A percentile compares a stretch with the other conserved stretches of the same genome.
These are phyloP conservation scores for Drosophila cracens DNA, from an alignment of 2,888 invertebrate species.

Conservation along the genomic window DNA sequence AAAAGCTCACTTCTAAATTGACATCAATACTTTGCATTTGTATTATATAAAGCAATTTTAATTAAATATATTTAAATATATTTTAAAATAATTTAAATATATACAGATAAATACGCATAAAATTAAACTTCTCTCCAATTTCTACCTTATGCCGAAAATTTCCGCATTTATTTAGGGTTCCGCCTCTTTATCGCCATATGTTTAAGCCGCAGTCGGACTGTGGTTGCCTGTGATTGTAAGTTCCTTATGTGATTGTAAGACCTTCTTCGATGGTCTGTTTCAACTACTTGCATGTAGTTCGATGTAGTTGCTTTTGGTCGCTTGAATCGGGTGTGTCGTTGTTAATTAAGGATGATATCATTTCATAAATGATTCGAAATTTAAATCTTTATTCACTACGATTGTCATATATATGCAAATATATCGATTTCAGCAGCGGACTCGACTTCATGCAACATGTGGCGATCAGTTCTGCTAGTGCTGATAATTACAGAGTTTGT, in stretches of 20 bases:
- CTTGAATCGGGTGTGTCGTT: not conserved
- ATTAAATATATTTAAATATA: not conserved
- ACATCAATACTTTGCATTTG: not conserved
- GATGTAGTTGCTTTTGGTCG: no score
- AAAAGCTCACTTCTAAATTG: not conserved
- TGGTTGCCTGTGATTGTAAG: no score
- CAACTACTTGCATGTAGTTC: no score
- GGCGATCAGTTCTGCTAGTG: not conserved
- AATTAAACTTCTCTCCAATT: not conserved
- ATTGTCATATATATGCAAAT: not conserved
- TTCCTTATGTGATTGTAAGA: no score
- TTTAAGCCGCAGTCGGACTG: not conserved
- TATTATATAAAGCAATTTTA: not conserved
- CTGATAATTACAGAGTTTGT: not conserved
- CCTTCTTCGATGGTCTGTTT: no score
- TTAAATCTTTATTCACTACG: not conserved
- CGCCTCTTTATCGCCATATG: not conserved
- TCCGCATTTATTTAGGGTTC: not conserved
- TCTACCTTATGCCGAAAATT: not conserved
- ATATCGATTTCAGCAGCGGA: not conserved
- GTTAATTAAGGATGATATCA: not conserved
- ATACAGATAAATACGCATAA: not conserved
- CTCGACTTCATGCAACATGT: constrained; percentile 6
- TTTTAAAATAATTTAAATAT: not conserved
- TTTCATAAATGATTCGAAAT: not conserved